Evolutionary conservation across 2,113 vertebrate genomes (phyloP).

Genomic region (Dermatemys mawii): DNA sequence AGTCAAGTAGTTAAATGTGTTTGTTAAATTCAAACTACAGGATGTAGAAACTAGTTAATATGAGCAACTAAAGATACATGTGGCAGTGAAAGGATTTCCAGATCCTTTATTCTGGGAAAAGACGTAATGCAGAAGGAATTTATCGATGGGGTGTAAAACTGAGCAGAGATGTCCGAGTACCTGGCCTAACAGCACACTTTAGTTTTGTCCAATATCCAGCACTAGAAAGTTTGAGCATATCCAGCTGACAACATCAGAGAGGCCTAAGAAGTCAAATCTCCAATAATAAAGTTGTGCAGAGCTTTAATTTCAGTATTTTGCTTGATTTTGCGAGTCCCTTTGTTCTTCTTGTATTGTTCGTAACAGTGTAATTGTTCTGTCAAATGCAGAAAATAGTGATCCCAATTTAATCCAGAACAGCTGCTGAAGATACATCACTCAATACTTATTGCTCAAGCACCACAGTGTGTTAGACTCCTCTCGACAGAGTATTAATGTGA

Average conservation of each 20-base stretch:
- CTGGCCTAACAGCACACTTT: neutral
- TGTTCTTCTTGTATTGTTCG: neutral
- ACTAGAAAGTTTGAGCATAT: neutral
- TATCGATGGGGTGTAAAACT: neutral
- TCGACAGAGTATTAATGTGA: constrained; percentile 45
- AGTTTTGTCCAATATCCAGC: neutral
- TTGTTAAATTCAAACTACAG: constrained; percentile 7
- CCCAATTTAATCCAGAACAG: constrained; percentile 40
- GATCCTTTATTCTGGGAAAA: neutral
- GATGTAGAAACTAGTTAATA: neutral
- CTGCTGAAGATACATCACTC: neutral
- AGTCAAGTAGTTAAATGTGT: neutral
- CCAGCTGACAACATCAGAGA: neutral
- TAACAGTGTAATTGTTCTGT: constrained; percentile 32
- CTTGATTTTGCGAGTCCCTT: neutral
- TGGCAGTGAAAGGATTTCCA: constrained; percentile 12
- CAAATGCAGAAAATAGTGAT: constrained; percentile 8
- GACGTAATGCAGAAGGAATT: neutral
- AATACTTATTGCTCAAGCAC: constrained; percentile 34
- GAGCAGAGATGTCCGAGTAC: neutral
- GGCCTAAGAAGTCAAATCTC: neutral
- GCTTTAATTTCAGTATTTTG: neutral
- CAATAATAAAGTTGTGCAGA: neutral
- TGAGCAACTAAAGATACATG: constrained; percentile 12
- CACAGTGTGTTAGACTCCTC: neutral